These are phyloP conservation scores for Schizotus pectinicornis DNA, from an alignment of 2,888 invertebrate genomes.

Conservation along the genomic window DNA sequence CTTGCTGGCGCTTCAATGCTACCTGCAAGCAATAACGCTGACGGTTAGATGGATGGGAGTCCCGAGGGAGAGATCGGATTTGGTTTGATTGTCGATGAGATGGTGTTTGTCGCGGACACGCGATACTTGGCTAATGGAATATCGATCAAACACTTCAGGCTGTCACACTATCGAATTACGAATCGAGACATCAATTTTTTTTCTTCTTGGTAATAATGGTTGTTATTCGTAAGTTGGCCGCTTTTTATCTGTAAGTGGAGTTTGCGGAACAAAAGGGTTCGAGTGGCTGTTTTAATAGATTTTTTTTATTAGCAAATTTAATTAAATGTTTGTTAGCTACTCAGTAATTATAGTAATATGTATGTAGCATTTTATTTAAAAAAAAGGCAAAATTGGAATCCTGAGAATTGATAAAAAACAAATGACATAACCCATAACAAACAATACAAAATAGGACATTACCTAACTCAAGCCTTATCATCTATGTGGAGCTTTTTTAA, in stretches of 20 bases:
- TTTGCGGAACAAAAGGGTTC: too few relatives aligned
- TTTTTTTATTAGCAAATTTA: too few relatives aligned
- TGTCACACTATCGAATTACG: constrained; percentile 44
- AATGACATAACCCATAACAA: too few relatives aligned
- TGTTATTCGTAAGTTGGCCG: not conserved
- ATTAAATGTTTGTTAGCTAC: too few relatives aligned
- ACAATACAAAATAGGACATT: too few relatives aligned
- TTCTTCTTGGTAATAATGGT: constrained; percentile 16
- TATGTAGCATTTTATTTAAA: too few relatives aligned
- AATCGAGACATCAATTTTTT: constrained; percentile 4
- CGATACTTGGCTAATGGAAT: constrained; percentile 56
- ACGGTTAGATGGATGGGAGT: not conserved
- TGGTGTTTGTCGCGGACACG: constrained; percentile 46
- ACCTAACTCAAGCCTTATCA: too few relatives aligned
- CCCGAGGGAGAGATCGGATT: constrained; percentile 38
- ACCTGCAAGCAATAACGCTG: constrained; percentile 65
- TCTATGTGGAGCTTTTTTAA: too few relatives aligned
- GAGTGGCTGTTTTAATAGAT: too few relatives aligned
- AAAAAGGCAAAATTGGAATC: too few relatives aligned
- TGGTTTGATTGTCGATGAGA: constrained; percentile 43
- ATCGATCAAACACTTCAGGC: constrained; percentile 52
- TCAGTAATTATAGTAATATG: too few relatives aligned
- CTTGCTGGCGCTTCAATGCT: constrained; percentile 94
- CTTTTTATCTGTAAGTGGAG: not conserved
- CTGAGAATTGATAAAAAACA: too few relatives aligned